Conservation (phyloP, 2,888 invertebrate species). For the Encarsia formosa region DNA sequence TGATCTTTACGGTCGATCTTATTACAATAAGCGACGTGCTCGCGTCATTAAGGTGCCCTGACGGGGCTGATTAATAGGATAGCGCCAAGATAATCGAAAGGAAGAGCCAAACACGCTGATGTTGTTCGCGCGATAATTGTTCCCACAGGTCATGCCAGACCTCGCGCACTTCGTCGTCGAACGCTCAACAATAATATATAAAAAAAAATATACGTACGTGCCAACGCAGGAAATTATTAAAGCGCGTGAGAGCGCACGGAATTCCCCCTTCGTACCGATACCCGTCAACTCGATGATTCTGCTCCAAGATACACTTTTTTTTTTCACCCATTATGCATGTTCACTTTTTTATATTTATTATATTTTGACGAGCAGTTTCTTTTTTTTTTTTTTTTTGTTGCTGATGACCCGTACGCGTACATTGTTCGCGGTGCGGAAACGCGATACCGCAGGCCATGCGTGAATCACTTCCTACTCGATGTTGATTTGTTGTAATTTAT, state of each 20-base stretch:
- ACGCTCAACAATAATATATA: conserved; percentile 1
- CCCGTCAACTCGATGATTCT: conserved; percentile 11
- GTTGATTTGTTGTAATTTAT: conserved; percentile 8
- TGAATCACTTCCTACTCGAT: conserved; percentile 18
- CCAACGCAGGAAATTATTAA: conserved; percentile 28
- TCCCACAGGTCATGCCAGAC: conserved; percentile 31
- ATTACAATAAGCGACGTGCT: conserved; percentile 39
- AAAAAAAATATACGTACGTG: too few species aligned
- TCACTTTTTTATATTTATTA: too few species aligned
- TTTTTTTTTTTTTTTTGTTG: background rate
- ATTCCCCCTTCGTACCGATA: conserved; percentile 4
- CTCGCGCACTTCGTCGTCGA: conserved; percentile 30
- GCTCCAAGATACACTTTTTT: too few species aligned
- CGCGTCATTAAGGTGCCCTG: conserved; percentile 44
- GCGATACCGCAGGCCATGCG: conserved; percentile 5
- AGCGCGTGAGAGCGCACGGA: conserved; percentile 24
- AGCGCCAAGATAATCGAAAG: conserved; percentile 50
- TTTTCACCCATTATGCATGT: too few species aligned
- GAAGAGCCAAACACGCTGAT: conserved; percentile 33
- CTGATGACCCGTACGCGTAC: background rate
- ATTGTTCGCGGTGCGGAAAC: conserved; percentile 7
- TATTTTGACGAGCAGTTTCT: background rate
- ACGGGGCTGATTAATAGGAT: conserved; percentile 49
- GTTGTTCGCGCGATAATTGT: conserved; percentile 33
- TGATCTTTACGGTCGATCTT: conserved; percentile 49